Base-by-base conservation (phyloP, 53 echinoderm and acorn worm genomes). In the Astropecten irregularis region DNA sequence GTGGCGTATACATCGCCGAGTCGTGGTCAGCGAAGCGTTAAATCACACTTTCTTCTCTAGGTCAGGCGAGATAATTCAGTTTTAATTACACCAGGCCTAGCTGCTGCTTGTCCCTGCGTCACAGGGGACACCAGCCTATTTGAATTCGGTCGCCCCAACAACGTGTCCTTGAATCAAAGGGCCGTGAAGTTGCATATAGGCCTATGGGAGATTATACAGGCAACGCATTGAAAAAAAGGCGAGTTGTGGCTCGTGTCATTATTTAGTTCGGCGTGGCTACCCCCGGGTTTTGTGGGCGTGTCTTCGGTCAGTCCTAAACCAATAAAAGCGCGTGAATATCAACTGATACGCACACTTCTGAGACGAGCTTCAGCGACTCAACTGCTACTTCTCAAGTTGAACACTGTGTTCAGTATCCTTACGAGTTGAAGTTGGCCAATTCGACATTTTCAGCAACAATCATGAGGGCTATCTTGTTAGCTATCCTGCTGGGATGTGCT, bases 271-370 rank as follows among this genome's bases (percentile, higher is more conserved):
- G 57, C 76, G 57, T 76, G 76, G 56, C 40, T 39, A n/a, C 44
- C 76, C 76, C 76, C 76, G 76, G 57, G 2, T 2, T 27, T 58
- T 42, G 42, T 59, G 58, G 76, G 76, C 40, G 76, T 74, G 46
- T 11, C 27, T 52, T 73, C 20, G 22, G 18, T 29, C 13, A 21
- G 33, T 51, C 51, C 32, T 18, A 8, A 31, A 51, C 52, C 51
- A 71, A 71, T 71, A 71, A 71, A 71, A 73, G 2, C 53, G 53
- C 36, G 36, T 16, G 36, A 28, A 36, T 33, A 2, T 2, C 19
- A 20, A 1, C 52, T 22, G 36, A 38, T 5, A 6, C 18, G 13
- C 11, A 34, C 55, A 73, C 19, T 73, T 35, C 18, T 22, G 21
- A n/a, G n/a, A n/a, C n/a, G n/a, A n/a, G n/a, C n/a, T n/a, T n/a